Base-by-base conservation (phyloP, 1,140 invertebrate genomes). In the Zaprionus tsacasi region DNA sequence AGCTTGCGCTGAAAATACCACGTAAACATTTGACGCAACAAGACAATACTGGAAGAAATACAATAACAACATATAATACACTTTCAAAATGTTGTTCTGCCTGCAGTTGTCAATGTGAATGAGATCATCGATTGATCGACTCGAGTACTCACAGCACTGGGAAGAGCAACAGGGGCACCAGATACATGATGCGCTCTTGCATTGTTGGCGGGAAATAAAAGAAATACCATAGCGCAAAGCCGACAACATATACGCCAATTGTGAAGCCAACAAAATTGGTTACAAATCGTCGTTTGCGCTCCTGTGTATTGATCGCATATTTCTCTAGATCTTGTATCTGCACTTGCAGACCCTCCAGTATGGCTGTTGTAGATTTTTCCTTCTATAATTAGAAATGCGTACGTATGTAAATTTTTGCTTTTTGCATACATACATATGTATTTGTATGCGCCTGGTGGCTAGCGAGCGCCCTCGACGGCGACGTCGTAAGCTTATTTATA, bases 1-100 rank as follows among this genome's bases (percentile, higher is more conserved):
- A 98, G 95, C 93, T 97, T 96, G 92, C 96, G 94, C 75, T 96
- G 95, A 93, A 97, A 99, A 92, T 98, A 98, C 96, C 96, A 98
- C 52, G 96, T 95, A 82, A 98, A 94, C 78, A 96, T 92, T 88
- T 95, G 95, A 81, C 97, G 97, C 35, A 96, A 93, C 63, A 96
- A 94, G 83, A 96, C 95, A 76, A 98, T 95, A 82, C 98, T 99
- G 93, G 70, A 70, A 70, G 13, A 94, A 54, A 36, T 15, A 55
- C 33, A 55, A 70, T 56, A 57, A 27, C 52, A 65, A 52, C 12
- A 30, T 21, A 61, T 50, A 21, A n/a, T 54, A 48, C 45, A 48
- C 15, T 4, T 21, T 48, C 10, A 48, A 17, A 43, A 7, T 43
- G n/a, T 45, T 45, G 45, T 50, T 17, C 17, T 11, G 17, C 25